Evolutionary conservation across 2,797 vertebrate genomes (phyloP), one percentile per base, ranked within the genome.

Genomic region (Mionectes olivaceus): DNA sequence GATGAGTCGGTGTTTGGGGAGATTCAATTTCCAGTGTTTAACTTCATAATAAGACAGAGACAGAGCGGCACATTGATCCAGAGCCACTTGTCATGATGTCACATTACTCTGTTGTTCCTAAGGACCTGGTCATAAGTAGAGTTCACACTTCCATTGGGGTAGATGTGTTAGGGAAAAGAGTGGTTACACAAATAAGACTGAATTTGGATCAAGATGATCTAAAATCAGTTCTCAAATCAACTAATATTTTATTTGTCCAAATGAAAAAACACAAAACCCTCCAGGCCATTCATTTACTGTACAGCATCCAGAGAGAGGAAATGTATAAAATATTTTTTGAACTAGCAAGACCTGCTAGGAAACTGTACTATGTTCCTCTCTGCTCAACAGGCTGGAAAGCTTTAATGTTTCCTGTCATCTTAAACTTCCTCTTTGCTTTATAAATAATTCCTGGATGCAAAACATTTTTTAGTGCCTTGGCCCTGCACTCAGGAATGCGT

Each of bases 401-500:
- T 92, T 83, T 86, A 86, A 87, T 79, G 74, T 82, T 93, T 96
- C 85, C 83, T 88, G 92, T 95, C 83, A 91, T 64, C 68, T 68
- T 89, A 93, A 84, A 93, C 92, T 92, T 95, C 87, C 63, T 87
- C 73, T 83, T 24, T n/a, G 43, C 55, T 91, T 94, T 92, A 90
- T 86, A 96, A 94, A 91, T 92, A 92, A 91, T 86, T 92, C 85
- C 65, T 93, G 82, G 47, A 92, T 92, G 73, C 91, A 95, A 93
- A 96, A 85, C 24, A 63, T 78, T 59, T 89, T 87, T 75, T 75
- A 41, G 52, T 92, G 69, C 69, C 59, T 94, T 76, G 76, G 55
- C 37, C 52, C 24, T 89, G 50, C 65, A 92, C 47, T 71, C 82
- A 70, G 73, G 87, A 92, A 90, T 53, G 61, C 73, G 4, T 59